These are phyloP conservation scores for Dallia pectoralis DNA, from an alignment of 2,797 vertebrate genomes.

Conservation along the genomic window DNA sequence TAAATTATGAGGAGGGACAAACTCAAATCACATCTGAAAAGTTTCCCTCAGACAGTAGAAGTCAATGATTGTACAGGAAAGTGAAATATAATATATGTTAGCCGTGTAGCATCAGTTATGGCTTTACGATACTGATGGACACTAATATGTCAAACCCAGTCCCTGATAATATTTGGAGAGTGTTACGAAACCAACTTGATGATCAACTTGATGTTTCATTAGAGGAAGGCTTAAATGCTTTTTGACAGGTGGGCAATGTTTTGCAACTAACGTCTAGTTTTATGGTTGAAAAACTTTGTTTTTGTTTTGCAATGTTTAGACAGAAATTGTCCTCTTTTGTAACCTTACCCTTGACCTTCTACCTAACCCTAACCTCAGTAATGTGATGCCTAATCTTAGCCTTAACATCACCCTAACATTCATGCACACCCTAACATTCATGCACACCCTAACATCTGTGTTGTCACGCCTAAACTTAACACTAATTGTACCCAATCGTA, in stretches of 20 bases:
- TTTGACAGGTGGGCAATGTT: slow-evolving; percentile 54
- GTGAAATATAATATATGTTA: neutral
- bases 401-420: too few species aligned
- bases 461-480: too few species aligned
- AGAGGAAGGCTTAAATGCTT: slow-evolving; percentile 26
- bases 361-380: too few species aligned
- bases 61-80: slow-evolving; percentile 36
- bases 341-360: too few species aligned
- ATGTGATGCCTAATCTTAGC: too few species aligned
- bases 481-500: too few species aligned
- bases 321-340: too few species aligned
- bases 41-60: slow-evolving; percentile 40
- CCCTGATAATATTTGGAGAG: slow-evolving; percentile 23
- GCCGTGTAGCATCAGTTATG: neutral
- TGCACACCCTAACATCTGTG: too few species aligned
- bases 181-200: neutral
- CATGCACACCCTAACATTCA: too few species aligned
- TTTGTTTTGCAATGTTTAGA: too few species aligned
- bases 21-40: slow-evolving; percentile 60
- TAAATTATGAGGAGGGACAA: slow-evolving; percentile 44
- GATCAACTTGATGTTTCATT: slow-evolving; percentile 34
- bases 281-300: too few species aligned
- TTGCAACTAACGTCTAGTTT: too few species aligned
- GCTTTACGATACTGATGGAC: neutral
- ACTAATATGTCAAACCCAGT: slow-evolving; percentile 28